phyloP scores from a whole-genome alignment of 1,140 invertebrate species.

The Drosophila cardini region DNA sequence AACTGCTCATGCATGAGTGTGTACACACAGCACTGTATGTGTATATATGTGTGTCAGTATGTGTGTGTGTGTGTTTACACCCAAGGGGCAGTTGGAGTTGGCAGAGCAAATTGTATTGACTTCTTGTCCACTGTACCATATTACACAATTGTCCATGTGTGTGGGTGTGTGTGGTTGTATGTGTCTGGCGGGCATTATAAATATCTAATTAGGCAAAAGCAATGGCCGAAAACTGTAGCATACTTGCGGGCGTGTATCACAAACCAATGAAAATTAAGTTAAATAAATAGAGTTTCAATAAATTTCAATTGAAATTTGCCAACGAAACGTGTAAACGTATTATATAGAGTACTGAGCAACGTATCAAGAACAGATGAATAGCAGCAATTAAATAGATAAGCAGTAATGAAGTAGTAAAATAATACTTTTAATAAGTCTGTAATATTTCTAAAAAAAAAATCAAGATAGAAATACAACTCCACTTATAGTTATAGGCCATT shows the following conservation, averaged over 20 bases:
- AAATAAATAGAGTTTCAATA: constrained; percentile 12
- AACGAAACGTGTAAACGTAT: background rate
- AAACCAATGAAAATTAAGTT: constrained; percentile 16
- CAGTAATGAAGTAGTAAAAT: too few species aligned
- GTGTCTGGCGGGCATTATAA: constrained; percentile 60
- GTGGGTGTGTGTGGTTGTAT: constrained; percentile 9
- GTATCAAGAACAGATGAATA: background rate
- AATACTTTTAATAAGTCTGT: too few species aligned
- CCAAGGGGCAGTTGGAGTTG: constrained; percentile 35
- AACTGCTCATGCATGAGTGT: constrained; percentile 20
- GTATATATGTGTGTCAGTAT: background rate
- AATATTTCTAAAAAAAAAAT: too few species aligned
- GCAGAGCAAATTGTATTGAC: constrained; percentile 69
- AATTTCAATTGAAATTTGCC: constrained; percentile 17
- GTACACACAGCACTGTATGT: background rate
- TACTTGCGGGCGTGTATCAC: constrained; percentile 17
- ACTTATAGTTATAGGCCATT: too few species aligned
- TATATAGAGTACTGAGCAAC: background rate
- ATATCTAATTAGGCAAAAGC: constrained; percentile 69
- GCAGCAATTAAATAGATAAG: too few species aligned
- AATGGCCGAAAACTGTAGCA: constrained; percentile 16
- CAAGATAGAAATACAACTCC: too few species aligned
- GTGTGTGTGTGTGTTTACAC: constrained; percentile 12
- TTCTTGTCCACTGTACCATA: constrained; percentile 57
- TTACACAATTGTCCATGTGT: constrained; percentile 34